Conservation (phyloP, 2,113 vertebrate genomes). For the Pristiophorus japonicus region DNA sequence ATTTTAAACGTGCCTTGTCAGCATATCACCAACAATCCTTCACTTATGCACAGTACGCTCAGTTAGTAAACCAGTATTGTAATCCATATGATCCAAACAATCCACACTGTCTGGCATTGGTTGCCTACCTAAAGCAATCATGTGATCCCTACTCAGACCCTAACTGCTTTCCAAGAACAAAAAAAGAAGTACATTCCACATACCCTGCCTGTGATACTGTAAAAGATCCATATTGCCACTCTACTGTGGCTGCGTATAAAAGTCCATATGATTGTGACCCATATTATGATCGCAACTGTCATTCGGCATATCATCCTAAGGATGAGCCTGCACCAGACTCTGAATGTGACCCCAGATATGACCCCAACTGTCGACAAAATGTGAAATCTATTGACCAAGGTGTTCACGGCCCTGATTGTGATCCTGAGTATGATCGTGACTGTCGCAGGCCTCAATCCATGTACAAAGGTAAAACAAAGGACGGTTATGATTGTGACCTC, state of each 20-base stretch:
- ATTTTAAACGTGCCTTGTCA: neutral
- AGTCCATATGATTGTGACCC: conserved; percentile 29
- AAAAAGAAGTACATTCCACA: neutral
- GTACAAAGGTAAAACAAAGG: conserved; percentile 65
- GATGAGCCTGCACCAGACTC: conserved; percentile 47
- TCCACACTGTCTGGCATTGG: conserved; percentile 44
- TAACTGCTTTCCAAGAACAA: conserved; percentile 56
- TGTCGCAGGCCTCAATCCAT: conserved; percentile 43
- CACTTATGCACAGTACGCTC: neutral
- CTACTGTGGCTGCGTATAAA: neutral
- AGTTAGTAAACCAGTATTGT: conserved; percentile 52
- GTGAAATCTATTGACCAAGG: neutral
- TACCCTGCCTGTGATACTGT: neutral
- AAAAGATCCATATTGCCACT: neutral
- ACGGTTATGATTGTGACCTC: conserved; percentile 65
- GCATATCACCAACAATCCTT: neutral
- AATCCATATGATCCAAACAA: conserved; percentile 43
- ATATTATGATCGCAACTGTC: conserved; percentile 33
- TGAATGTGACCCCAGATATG: conserved; percentile 49
- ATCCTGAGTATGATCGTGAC: conserved; percentile 53
- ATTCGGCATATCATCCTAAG: conserved; percentile 47
- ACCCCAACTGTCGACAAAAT: conserved; percentile 14
- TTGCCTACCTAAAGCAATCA: conserved; percentile 14
- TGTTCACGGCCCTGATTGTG: conserved; percentile 63
- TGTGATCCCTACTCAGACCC: conserved; percentile 65